Conservation (phyloP, 2,888 invertebrate species). For the Papilio protenor region DNA sequence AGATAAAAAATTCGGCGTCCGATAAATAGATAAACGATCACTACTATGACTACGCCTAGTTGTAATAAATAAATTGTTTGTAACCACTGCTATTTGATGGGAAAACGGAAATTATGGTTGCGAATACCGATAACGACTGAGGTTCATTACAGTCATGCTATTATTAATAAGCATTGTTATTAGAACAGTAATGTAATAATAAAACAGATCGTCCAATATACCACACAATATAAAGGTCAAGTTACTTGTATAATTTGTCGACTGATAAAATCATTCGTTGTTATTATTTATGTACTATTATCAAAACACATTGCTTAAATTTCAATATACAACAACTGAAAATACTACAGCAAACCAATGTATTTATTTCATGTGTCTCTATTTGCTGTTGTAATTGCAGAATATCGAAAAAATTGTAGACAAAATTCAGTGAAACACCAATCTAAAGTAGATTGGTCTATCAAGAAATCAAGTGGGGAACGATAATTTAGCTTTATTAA, state of each 20-base stretch:
- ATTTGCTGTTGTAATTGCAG: background rate
- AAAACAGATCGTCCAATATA: background rate
- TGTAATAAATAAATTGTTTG: slow-evolving; percentile 53
- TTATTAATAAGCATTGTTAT: slow-evolving; percentile 30
- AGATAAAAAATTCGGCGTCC: slow-evolving; percentile 44
- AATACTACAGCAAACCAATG: background rate
- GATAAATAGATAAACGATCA: slow-evolving; percentile 42
- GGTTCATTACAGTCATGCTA: slow-evolving; percentile 16
- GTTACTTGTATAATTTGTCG: slow-evolving; percentile 8
- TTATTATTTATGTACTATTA: background rate
- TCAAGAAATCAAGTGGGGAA: background rate
- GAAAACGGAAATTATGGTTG: slow-evolving; percentile 58
- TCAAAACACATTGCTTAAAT: background rate
- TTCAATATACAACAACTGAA: background rate
- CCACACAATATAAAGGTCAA: slow-evolving; percentile 10
- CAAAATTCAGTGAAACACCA: background rate
- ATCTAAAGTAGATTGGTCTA: background rate
- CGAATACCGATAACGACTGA: slow-evolving; percentile 50
- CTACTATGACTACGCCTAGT: slow-evolving; percentile 27
- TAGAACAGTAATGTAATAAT: slow-evolving; percentile 10
- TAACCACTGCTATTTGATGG: slow-evolving; percentile 51
- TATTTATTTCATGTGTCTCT: background rate
- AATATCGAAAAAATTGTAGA: background rate
- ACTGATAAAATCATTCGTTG: background rate
- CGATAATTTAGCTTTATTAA: background rate